A percentile compares a stretch with the other conserved stretches of the same genome.
Evolutionary conservation across 2,113 vertebrate species (phyloP).

Genomic region (Hepsetus odoe): DNA sequence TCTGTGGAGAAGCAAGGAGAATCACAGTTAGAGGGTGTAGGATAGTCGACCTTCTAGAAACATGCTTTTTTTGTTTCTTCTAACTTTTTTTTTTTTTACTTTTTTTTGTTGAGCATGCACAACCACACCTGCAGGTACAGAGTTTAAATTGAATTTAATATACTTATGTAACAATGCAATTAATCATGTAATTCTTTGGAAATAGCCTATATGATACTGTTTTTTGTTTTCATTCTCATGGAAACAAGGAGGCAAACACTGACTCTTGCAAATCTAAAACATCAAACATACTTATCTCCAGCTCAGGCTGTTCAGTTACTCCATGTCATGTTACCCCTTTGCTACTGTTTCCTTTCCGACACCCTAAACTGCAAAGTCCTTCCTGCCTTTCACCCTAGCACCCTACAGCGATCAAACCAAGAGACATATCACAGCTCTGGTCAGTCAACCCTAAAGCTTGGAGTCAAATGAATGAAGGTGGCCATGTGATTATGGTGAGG

Average conservation of each 20-base stretch:
- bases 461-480: background rate
- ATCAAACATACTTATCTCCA: background rate
- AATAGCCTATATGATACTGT: too few relatives aligned
- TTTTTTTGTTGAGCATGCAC: too few relatives aligned
- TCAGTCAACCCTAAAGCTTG: background rate
- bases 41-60: too few relatives aligned
- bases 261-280: background rate
- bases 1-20: slow-evolving; percentile 62
- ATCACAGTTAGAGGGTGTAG: background rate
- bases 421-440: background rate
- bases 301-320: slow-evolving; percentile 16
- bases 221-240: too few relatives aligned
- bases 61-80: too few relatives aligned
- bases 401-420: too few relatives aligned
- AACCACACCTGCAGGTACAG: too few relatives aligned
- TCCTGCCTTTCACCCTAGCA: background rate
- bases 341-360: slow-evolving; percentile 39
- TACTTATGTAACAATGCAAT: too few relatives aligned
- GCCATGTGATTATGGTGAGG: background rate
- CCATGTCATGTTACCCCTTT: background rate
- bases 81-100: too few relatives aligned
- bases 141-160: too few relatives aligned
- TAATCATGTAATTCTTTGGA: too few relatives aligned
- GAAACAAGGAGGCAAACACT: background rate
- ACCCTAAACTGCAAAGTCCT: background rate